phyloP scores from a whole-genome alignment of 2,888 invertebrate genomes.

The Horisme vitalbata region DNA sequence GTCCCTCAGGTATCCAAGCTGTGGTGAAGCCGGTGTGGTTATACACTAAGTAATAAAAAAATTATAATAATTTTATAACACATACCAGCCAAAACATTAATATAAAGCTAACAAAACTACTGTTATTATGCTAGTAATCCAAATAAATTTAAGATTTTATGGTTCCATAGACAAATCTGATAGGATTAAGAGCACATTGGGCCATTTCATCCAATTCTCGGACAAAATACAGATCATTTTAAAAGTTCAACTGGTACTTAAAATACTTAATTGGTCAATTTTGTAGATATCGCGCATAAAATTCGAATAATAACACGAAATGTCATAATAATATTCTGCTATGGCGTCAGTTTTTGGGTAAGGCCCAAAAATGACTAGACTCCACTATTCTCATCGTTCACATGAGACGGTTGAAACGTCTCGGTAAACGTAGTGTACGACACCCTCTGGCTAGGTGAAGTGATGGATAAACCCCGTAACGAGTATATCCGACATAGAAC shows the following conservation, averaged over 20 bases:
- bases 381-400: too few species aligned
- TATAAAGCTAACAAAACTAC: background rate
- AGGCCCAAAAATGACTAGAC: too few species aligned
- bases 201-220: conserved; percentile 9
- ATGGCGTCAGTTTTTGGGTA: conserved; percentile 29
- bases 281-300: conserved; percentile 40
- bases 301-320: conserved; percentile 44
- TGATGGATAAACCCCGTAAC: too few species aligned
- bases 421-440: too few species aligned
- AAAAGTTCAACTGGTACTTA: conserved; percentile 34
- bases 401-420: too few species aligned
- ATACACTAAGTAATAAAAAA: too few species aligned
- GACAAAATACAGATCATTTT: conserved; percentile 17
- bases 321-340: conserved; percentile 43
- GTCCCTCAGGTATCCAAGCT: too few species aligned
- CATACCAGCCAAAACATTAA: background rate
- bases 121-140: background rate
- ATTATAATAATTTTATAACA: too few species aligned
- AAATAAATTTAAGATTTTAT: conserved; percentile 14
- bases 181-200: background rate
- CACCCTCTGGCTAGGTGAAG: too few species aligned
- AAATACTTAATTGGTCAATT: conserved; percentile 40
- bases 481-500: too few species aligned
- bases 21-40: too few species aligned
- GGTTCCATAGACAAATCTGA: conserved; percentile 2